Conservation (phyloP, 1,140 invertebrate genomes). For the Drosophila kanapiae region DNA sequence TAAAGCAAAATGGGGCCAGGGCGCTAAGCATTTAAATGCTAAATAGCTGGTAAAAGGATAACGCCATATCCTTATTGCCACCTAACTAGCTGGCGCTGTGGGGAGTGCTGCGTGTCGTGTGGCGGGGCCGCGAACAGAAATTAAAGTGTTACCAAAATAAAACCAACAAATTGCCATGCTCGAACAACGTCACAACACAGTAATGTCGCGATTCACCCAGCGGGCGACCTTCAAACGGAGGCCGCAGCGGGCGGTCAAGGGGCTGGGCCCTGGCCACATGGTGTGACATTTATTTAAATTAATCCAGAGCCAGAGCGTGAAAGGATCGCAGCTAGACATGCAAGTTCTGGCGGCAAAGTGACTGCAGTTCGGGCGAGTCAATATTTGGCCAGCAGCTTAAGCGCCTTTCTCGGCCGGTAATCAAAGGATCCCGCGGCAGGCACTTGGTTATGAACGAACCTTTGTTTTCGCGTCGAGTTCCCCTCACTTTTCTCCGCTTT, state of each 20-base stretch:
- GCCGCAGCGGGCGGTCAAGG: constrained; percentile 38
- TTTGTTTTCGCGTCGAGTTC: constrained; percentile 24
- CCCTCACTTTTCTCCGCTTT: constrained; percentile 21
- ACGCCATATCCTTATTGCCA: constrained; percentile 77
- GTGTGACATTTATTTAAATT: constrained; percentile 77
- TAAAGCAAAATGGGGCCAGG: constrained; percentile 45
- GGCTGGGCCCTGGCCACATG: constrained; percentile 44
- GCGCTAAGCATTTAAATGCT: constrained; percentile 78
- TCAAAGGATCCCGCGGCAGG: constrained; percentile 13
- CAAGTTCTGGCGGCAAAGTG: constrained; percentile 19
- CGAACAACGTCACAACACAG: constrained; percentile 44
- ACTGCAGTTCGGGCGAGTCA: constrained; percentile 23
- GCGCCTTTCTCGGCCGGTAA: constrained; percentile 14
- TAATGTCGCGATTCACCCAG: constrained; percentile 73
- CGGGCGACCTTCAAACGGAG: constrained; percentile 50
- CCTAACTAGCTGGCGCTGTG: constrained; percentile 63
- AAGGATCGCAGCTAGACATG: constrained; percentile 71
- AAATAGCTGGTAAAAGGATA: constrained; percentile 83
- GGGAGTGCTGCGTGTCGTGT: constrained; percentile 33
- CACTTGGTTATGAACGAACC: constrained; percentile 24
- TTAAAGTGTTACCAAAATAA: constrained; percentile 83
- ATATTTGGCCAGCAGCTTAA: constrained; percentile 20
- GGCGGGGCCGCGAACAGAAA: constrained; percentile 51
- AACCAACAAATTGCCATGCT: constrained; percentile 76
- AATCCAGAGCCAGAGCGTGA: constrained; percentile 45